These are phyloP conservation scores for Cyclophora albipunctata DNA, from an alignment of 2,888 invertebrate genomes.

Conservation along the genomic window DNA sequence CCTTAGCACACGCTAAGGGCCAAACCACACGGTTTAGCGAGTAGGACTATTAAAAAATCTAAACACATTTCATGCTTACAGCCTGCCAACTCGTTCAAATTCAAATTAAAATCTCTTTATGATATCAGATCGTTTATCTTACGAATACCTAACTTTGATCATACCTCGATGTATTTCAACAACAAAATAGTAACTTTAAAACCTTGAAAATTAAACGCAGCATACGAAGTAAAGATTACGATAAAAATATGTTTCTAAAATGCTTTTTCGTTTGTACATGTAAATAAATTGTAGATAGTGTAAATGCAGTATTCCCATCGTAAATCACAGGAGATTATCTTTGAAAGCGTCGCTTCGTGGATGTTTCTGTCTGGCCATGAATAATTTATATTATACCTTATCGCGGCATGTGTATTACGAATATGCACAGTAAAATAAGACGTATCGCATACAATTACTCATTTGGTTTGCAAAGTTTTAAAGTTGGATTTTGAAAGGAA, in stretches of 20 bases:
- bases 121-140: too few species aligned
- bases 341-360: slow-evolving; percentile 43
- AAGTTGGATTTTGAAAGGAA: slow-evolving; percentile 5
- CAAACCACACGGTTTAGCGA: too few species aligned
- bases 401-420: slow-evolving; percentile 30
- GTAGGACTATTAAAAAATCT: too few species aligned
- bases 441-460: slow-evolving; percentile 11
- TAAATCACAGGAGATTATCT: slow-evolving; percentile 70
- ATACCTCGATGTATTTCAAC: too few species aligned
- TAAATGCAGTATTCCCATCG: slow-evolving; percentile 57
- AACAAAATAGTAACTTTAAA: too few species aligned
- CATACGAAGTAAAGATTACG: too few species aligned
- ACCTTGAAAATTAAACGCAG: too few species aligned
- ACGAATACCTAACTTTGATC: too few species aligned
- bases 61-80: too few species aligned
- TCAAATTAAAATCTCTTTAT: too few species aligned
- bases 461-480: slow-evolving; percentile 4
- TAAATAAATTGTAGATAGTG: slow-evolving; percentile 39
- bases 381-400: slow-evolving; percentile 55
- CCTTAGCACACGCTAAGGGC: too few species aligned
- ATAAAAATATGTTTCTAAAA: not conserved
- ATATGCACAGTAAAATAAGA: slow-evolving; percentile 22
- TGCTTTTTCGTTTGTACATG: slow-evolving; percentile 17
- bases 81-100: too few species aligned
- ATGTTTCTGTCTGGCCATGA: slow-evolving; percentile 55